Percentiles rank a stretch among this genome's conserved stretches.
These are phyloP conservation scores for Drosophila affinis DNA, from an alignment of 2,888 invertebrate genomes.

Conservation along the genomic window DNA sequence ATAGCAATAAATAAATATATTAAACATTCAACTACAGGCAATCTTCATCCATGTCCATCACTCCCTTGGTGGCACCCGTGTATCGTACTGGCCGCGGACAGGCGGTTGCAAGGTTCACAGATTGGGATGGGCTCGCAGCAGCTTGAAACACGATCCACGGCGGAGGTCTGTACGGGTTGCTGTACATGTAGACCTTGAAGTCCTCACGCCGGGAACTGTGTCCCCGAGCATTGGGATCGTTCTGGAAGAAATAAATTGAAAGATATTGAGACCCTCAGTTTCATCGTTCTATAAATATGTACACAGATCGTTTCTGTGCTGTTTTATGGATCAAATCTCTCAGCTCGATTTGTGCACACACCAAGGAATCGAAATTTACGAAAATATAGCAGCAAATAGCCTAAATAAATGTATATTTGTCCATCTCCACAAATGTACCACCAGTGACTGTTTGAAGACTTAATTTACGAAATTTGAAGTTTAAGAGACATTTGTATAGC, in stretches of 20 bases:
- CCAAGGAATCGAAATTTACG: not conserved
- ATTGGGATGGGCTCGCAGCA: no score
- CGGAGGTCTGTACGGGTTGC: constrained; percentile 93
- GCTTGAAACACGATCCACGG: constrained; percentile 87
- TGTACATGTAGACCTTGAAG: constrained; percentile 92
- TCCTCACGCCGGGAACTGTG: constrained; percentile 91
- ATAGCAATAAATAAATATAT: constrained; percentile 66
- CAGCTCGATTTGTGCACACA: no score
- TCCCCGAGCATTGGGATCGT: constrained; percentile 83
- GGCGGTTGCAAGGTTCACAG: fast-evolving
- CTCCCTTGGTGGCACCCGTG: constrained; percentile 92
- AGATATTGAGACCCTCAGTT: not conserved
- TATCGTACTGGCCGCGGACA: constrained; percentile 94
- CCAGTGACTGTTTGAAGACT: no score
- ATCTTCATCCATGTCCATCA: constrained; percentile 96
- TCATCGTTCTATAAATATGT: constrained; percentile 5
- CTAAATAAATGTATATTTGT: no score
- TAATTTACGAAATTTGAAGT: no score
- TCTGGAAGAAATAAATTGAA: constrained; percentile 59
- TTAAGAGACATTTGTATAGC: no score
- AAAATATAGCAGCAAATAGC: not conserved
- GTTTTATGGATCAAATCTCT: no score
- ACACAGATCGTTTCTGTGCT: no score
- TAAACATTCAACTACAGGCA: constrained; percentile 93
- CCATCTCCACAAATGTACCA: no score